phyloP scores from a whole-genome alignment of 2,888 invertebrate species.

The Plagiodera versicolora region DNA sequence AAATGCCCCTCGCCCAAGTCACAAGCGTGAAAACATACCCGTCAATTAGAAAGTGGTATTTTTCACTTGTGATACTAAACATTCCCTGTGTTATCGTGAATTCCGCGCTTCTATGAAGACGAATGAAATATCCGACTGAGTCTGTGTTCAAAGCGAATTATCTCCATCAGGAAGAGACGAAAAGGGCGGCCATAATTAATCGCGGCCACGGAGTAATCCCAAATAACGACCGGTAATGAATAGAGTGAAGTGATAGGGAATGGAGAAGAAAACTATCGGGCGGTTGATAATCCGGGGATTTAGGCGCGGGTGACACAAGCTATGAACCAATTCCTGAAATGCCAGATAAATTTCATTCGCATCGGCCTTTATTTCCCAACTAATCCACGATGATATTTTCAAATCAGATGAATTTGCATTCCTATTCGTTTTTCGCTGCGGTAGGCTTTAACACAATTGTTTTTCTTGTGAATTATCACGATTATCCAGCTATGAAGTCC shows the following conservation, averaged over 20 bases:
- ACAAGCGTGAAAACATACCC: not conserved
- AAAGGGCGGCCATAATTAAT: slow-evolving; percentile 39
- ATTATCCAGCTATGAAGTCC: too few species aligned
- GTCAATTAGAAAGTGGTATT: too few species aligned
- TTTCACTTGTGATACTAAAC: too few species aligned
- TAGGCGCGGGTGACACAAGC: slow-evolving; percentile 11
- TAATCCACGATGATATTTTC: slow-evolving; percentile 14
- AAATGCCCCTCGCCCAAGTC: too few species aligned
- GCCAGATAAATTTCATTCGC: slow-evolving; percentile 11
- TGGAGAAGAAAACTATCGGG: slow-evolving; percentile 25
- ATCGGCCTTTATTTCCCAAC: not conserved
- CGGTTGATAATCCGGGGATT: slow-evolving; percentile 21
- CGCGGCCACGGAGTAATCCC: slow-evolving; percentile 27
- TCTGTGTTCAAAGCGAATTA: slow-evolving; percentile 8
- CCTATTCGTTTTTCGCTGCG: slow-evolving; percentile 12
- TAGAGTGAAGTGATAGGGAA: slow-evolving; percentile 36
- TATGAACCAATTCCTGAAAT: slow-evolving; percentile 13
- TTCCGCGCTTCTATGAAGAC: slow-evolving; percentile 1
- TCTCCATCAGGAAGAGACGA: slow-evolving; percentile 10
- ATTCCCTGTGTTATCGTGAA: slow-evolving; percentile 6
- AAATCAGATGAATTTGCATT: slow-evolving; percentile 17
- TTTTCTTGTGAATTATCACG: too few species aligned
- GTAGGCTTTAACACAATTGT: not conserved
- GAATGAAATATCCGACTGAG: slow-evolving; percentile 3
- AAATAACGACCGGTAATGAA: slow-evolving; percentile 37